Percentiles rank a stretch among this genome's conserved stretches.
Conservation (phyloP, 2,797 vertebrate species). For the Gymnopithys bicolor region DNA sequence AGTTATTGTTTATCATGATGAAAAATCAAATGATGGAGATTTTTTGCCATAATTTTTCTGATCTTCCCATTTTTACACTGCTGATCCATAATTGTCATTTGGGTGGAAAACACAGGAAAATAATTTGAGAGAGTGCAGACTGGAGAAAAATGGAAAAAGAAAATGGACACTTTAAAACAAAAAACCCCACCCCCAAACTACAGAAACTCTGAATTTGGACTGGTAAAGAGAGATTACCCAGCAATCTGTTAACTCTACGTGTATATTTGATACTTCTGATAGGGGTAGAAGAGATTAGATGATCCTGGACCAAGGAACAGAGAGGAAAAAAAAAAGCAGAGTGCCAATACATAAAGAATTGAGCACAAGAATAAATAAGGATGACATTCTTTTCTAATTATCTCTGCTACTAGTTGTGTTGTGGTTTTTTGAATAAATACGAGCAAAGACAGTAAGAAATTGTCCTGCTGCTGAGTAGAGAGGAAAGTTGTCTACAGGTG, state of each 20-base stretch:
- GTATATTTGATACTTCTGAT: neutral
- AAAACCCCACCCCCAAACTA: fast-evolving
- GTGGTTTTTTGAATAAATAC: neutral
- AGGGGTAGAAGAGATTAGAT: neutral
- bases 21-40: neutral
- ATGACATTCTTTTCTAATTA: neutral
- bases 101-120: neutral
- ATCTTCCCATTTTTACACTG: neutral
- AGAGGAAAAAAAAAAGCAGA: neutral
- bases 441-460: neutral
- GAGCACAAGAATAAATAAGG: neutral
- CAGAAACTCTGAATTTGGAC: neutral
- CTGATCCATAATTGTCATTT: neutral
- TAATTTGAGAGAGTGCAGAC: neutral
- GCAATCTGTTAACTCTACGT: neutral
- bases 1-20: neutral
- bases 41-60: neutral
- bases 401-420: neutral
- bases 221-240: neutral
- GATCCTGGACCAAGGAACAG: neutral
- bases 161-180: neutral
- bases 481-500: neutral
- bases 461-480: neutral
- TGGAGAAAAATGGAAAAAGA: neutral
- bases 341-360: neutral